Conservation (phyloP, 2,797 vertebrate genomes). For the Anisognathus igniventris region DNA sequence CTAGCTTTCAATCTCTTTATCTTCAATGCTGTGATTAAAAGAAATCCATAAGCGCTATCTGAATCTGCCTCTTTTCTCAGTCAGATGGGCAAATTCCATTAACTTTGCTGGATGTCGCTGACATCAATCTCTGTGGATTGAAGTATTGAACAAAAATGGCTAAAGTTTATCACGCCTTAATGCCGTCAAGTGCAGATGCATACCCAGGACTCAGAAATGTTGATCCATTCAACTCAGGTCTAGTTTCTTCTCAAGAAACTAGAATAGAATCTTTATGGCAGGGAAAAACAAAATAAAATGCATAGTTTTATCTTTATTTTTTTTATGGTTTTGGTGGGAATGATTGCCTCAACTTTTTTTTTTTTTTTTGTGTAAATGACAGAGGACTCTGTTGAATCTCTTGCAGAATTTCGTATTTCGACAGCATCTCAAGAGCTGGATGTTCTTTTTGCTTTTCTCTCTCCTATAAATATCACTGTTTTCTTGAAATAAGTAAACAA, state of each 20-base stretch:
- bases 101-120: neutral
- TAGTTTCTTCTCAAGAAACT: neutral
- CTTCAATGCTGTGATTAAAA: neutral
- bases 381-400: neutral
- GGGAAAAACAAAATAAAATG: neutral
- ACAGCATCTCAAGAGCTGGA: neutral
- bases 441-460: neutral
- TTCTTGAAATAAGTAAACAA: neutral
- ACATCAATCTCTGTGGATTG: neutral
- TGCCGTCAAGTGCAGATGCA: accelerated
- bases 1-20: neutral
- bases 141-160: neutral
- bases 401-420: neutral
- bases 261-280: neutral
- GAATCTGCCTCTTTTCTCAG: neutral
- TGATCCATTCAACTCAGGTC: neutral
- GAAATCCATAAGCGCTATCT: neutral
- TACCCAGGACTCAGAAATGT: neutral
- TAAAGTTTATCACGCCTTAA: neutral
- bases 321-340: neutral
- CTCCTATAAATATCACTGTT: accelerated
- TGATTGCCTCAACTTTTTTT: neutral
- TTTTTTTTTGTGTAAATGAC: neutral
- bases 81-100: neutral
- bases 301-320: accelerated